These are phyloP conservation scores for Mesembrinibis cayennensis DNA, from an alignment of 2,113 vertebrate genomes.

Conservation along the genomic window DNA sequence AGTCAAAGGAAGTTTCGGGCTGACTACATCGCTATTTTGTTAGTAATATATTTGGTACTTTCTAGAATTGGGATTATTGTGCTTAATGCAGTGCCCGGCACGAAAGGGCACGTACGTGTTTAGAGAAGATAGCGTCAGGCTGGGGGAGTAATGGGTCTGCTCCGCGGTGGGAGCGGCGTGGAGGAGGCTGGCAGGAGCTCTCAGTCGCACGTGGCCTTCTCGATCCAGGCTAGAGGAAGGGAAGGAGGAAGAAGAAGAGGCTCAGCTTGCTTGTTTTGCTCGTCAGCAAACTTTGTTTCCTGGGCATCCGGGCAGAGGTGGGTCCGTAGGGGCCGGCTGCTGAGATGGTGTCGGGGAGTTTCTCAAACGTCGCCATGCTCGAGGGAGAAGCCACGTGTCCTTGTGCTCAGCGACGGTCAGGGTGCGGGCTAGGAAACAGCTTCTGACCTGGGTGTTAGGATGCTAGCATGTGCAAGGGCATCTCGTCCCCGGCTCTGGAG, in stretches of 20 bases:
- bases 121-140: not conserved
- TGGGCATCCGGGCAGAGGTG: not conserved
- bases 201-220: not conserved
- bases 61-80: not conserved
- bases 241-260: not conserved
- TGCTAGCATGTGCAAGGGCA: not conserved
- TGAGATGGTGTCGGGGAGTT: not conserved
- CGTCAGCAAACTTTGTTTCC: not conserved
- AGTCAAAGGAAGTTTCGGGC: not conserved
- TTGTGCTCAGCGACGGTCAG: not conserved
- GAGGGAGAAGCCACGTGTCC: not conserved
- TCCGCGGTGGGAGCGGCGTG: rapidly evolving
- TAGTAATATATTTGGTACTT: not conserved
- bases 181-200: not conserved
- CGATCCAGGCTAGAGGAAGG: rapidly evolving
- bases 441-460: not conserved
- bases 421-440: not conserved
- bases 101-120: not conserved
- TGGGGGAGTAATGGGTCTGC: not conserved
- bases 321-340: not conserved
- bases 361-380: rapidly evolving
- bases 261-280: not conserved
- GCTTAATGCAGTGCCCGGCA: not conserved
- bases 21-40: rapidly evolving
- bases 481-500: rapidly evolving